Percentiles rank a stretch among this genome's conserved stretches.
phyloP scores from a whole-genome alignment of 2,113 vertebrate species.

The Trogon melanurus region DNA sequence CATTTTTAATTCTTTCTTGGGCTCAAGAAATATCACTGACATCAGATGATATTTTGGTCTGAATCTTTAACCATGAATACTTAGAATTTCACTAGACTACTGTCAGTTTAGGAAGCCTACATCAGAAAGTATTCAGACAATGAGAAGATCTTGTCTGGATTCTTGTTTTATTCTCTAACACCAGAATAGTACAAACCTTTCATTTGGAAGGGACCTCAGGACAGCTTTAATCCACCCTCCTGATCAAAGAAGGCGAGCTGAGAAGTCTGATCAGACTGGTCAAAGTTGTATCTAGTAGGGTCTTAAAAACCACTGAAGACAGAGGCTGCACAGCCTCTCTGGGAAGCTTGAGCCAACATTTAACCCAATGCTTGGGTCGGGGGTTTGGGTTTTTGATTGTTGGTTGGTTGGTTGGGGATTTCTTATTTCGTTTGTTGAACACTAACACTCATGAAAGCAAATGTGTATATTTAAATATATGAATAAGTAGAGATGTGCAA shows the following conservation, averaged over 20 bases:
- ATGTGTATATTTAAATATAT: no score
- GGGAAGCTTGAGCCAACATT: not conserved
- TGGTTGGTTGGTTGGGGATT: not conserved
- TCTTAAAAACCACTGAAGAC: not conserved
- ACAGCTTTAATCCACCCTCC: not conserved
- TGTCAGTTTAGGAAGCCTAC: not conserved
- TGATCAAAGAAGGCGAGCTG: not conserved
- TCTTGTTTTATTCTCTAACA: not conserved
- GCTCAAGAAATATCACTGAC: not conserved
- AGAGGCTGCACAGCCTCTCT: not conserved
- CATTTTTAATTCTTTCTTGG: not conserved
- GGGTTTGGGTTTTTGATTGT: not conserved
- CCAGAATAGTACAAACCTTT: not conserved
- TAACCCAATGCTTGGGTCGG: no score
- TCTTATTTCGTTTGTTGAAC: not conserved
- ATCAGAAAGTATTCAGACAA: not conserved
- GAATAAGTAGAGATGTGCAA: no score
- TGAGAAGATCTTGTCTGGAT: not conserved
- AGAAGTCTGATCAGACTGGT: not conserved
- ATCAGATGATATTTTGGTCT: not conserved
- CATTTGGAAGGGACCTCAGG: not conserved
- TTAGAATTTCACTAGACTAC: not conserved
- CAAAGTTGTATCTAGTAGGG: not conserved
- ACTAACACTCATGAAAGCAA: no score
- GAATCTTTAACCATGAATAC: not conserved